Evolutionary conservation across 2,888 invertebrate species (phyloP), one percentile per base, ranked within the genome.

Genomic region (Lymantria monacha): DNA sequence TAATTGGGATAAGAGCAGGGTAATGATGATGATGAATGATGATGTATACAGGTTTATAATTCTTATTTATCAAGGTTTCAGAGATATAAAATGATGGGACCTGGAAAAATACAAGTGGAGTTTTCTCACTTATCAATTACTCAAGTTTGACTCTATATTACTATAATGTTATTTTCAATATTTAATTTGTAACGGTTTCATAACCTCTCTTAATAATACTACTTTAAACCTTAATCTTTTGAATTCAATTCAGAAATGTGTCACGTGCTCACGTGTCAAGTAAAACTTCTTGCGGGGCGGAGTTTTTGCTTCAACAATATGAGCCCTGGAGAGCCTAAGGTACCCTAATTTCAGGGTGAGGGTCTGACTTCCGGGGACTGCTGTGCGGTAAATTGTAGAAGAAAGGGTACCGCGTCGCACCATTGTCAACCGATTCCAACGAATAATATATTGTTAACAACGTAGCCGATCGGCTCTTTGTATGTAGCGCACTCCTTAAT

Each of bases 341-440:
- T 81, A 74, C 73, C 70, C 76, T 89, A 88, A 89, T 87, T 76
- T 80, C 79, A 86, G 83, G 83, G 79, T 78, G 79, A 79, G 76
- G 81, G 76, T 61, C 69, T 71, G 54, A 83, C 87, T 84, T 91
- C 91, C 91, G 91, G 83, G 69, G 79, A 86, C 87, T 72, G 89
- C 91, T 90, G 91, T 64, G 87, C 73, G 51, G 61, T 79, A 88
- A 91, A 91, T 91, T 88, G 91, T 68, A 65, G 79, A 90, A 91
- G 90, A 91, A 91, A 91, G 91, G 89, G 89, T 87, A 73, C 82
- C 76, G 69, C 61, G 65, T 76, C 67, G 72, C 72, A 65, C 74
- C 76, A 82, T 91, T 91, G 91, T 91, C 79, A 88, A 88, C 88
- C 91, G 91, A 89, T 91, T 89, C 76, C 79, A 80, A 80, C 81